Base-by-base conservation (phyloP, 2,888 invertebrate genomes). In the Tenthredo notha region DNA sequence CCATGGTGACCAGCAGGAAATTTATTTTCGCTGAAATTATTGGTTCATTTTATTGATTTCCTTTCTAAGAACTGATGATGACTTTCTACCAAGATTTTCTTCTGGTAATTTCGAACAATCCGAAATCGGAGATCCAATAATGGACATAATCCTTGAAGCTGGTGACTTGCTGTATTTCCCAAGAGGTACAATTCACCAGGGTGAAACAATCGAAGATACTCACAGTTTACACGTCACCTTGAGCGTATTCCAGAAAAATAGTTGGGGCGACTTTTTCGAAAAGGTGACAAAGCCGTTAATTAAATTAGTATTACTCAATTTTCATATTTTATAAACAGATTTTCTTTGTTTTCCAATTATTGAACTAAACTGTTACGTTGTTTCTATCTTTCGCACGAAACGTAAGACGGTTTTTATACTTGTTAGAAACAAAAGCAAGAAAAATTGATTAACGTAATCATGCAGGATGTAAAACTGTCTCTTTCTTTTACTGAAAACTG, bases 101-200 rank as follows among this genome's bases (percentile, higher is more conserved):
- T 99, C 98, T 50, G 94, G 94, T 88, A 97, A 98, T 94, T 97
- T 97, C 87, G 94, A 94, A 0, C 95, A 96, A 86, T 94, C 95
- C 10, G 97, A 98, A 89, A 95, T 99, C 83, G 97, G 97, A 0
- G 94, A 96, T 50, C 98, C 98, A 0, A 95, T 98, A 85, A 93
- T 98, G 88, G 98, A 98, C 91, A 95, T 96, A 0, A 95, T 96
- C 0, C 93, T 99, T 77, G 95, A 97, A 91, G 96, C 98, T 5
- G 99, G 99, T 0, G 99, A 99, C 92, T 92, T 99, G 89, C 94
- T 99, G 0, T 99, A 99, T 93, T 98, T 99, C 91, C 99, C 99
- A 0, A 95, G 98, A 82, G 98, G 98, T 84, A 96, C 95, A 37
- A 97, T 98, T 84, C 98, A 98, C 92, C 97, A 98, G 94, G 98